Base-by-base conservation (phyloP, 2,113 vertebrate genomes). In the Cebus imitator region DNA sequence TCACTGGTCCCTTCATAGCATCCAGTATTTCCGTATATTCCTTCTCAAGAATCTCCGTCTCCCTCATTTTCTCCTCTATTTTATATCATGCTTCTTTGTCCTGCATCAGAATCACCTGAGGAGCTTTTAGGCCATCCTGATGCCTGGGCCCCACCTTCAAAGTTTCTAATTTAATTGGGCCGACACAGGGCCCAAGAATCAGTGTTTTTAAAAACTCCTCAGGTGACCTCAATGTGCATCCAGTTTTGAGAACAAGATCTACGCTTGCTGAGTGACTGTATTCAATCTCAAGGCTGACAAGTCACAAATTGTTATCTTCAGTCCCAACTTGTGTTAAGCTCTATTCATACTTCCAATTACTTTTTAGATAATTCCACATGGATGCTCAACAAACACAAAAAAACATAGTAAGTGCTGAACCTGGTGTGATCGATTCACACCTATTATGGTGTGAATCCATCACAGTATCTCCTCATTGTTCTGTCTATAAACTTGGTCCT, bases 361-460 rank as follows among this genome's bases (percentile, higher is more conserved):
- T 73, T 94, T 81, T 64, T 87, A 72, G 43, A 72, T 88, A 95
- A 94, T 87, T 94, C 40, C 43, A 64, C 37, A 37, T 75, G 72
- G 35, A 90, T 45, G 27, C 20, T 82, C 72, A 88, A 90, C 58
- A 79, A 82, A 61, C 68, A 68, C 9, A 16, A 83, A 75, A 30
- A 93, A 48, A 48, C 45, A 43, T 66, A 88, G 37, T 6, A 79
- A 64, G 58, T 78, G 2, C 17, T 61, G 23, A 57, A 30, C 30
- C 12, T 64, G 61, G 30, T 30, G 61, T 64, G 27, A 30, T 30
- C 27, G 2, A 64, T 64, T 64, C 61, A 64, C 12, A 64, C 27
- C 5, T 52, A 37, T 37, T 37, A 37, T 37, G 37, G 37, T 64
- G 61, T 64, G 27, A 64, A 79, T 35, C 21, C 5, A 85, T 79